Base-by-base conservation (phyloP, 2,113 vertebrate species). In the Amblyopsis rosae region DNA sequence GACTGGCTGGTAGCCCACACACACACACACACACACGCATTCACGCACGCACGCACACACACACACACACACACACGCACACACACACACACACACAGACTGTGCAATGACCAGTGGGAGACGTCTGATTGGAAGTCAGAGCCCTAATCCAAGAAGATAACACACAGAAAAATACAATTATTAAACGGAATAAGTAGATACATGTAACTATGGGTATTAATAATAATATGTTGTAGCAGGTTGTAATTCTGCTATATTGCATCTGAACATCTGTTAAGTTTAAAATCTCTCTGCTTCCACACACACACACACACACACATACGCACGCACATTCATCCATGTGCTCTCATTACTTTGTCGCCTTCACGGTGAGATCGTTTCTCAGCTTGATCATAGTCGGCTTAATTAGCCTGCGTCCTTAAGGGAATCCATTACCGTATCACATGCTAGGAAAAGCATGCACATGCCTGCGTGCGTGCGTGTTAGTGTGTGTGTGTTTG, bases 391-490 rank as follows among this genome's bases (percentile, higher is more conserved):
- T 87, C 78, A 73, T 90, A 85, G 90, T 64, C 64, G 75, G 65
- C 62, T 74, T 90, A 91, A 92, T 92, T 88, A 90, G 86, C 70
- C 74, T 65, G 62, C 84, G 67, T 82, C 88, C 91, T 86, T 65
- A 70, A 89, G 89, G 87, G 88, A 80, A 56, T 75, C 81, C 76
- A 87, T 86, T 79, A 82, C 70, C 68, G 67, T 70, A 75, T 76
- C 68, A 73, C 79, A 80, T 79, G 75, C 82, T 82, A 79, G 16
- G 72, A 67, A 46, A 8, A 9, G n/a, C 13, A 1, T n/a, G 13
- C 41, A 7, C 33, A 16, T 35, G 45, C 41, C 15, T 69, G 58
- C 35, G 56, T 60, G 15, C 48, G 54, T 65, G 1, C 69, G 61
- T 68, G 32, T 59, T 32, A 15, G 12, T 59, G 26, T 19, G 19